phyloP scores from a whole-genome alignment of 2,797 vertebrate genomes.

The Staurois parvus region DNA sequence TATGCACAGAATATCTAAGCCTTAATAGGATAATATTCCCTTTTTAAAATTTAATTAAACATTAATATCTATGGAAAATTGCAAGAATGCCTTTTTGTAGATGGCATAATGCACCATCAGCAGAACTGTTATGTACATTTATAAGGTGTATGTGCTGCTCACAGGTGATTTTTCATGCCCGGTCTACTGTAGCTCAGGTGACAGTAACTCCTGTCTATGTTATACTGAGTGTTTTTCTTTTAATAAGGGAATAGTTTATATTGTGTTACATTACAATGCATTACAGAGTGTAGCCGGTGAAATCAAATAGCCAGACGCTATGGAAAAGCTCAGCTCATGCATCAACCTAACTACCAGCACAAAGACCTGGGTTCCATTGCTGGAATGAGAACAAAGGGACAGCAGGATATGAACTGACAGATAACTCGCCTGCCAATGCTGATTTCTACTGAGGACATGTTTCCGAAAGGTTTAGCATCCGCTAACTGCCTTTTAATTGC shows the following conservation, averaged over 20 bases:
- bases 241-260: slow-evolving; percentile 4
- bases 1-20: too few relatives aligned
- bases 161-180: not conserved
- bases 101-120: not conserved
- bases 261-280: slow-evolving; percentile 23
- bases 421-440: slow-evolving; percentile 55
- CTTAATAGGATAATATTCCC: too few relatives aligned
- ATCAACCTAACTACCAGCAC: slow-evolving; percentile 29
- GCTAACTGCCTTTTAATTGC: slow-evolving; percentile 62
- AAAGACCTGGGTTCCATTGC: slow-evolving; percentile 21
- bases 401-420: slow-evolving; percentile 59
- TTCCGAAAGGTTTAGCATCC: slow-evolving; percentile 61
- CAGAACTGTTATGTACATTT: not conserved
- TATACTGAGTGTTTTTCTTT: slow-evolving; percentile 8
- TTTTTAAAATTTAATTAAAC: too few relatives aligned
- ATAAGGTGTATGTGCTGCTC: not conserved
- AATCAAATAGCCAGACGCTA: slow-evolving; percentile 33
- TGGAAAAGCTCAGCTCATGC: slow-evolving; percentile 41
- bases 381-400: slow-evolving; percentile 54
- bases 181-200: not conserved
- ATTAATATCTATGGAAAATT: not conserved
- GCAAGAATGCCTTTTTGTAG: not conserved
- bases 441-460: slow-evolving; percentile 61
- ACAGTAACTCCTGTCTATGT: not conserved
- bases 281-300: slow-evolving; percentile 35